Base-by-base conservation (phyloP, 92 coral and sea anemone genomes). In the Epizoanthus fatuus region DNA sequence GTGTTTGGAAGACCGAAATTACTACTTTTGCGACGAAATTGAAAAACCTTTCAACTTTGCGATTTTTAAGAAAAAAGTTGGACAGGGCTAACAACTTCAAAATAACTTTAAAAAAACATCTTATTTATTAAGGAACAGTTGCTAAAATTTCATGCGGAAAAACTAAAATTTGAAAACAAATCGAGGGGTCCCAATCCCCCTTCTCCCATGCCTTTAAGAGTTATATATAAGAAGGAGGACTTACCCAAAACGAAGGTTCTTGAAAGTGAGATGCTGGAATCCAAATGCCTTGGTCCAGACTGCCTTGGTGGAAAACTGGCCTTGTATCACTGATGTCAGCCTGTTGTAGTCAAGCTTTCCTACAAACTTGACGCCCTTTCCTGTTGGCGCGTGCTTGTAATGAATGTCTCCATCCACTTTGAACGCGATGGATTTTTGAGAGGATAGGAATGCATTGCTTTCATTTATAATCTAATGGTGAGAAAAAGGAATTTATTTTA, bases 231-330 rank as follows among this genome's bases (percentile, higher is more conserved):
- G 53, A 49, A 49, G 53, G 14, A 8, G 53, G 13, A 54, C 92
- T 55, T 89, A 94, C 98, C 98, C 91, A 58, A 91, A 89, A 12
- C 75, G 84, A 29, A 92, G 80, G 25, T 96, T 94, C 59, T 75
- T 93, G 20, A 95, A 54, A 4, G 98, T 86, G 51, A 97, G 88
- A 69, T 89, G 75, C 39, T 89, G 87, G 12, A 91, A 75, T 10
- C 98, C 98, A 81, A 97, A 93, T 11, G 98, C 98, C 10, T 86
- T 89, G 6, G 76, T 84, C 99, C 99, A 97, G 22, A 74, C 86
- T 11, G 92, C 80, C n/a, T 85, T 57, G 62, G 95, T 86, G 58
- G 86, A 77, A 72, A 97, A 87, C 56, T 84, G 69, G n/a, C 96
- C 99, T 19, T 84, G 74, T 22, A 97, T 65, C 45, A 82, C 69